These are phyloP conservation scores for Coptotermes formosanus DNA, from an alignment of 1,140 invertebrate genomes.

Conservation along the genomic window DNA sequence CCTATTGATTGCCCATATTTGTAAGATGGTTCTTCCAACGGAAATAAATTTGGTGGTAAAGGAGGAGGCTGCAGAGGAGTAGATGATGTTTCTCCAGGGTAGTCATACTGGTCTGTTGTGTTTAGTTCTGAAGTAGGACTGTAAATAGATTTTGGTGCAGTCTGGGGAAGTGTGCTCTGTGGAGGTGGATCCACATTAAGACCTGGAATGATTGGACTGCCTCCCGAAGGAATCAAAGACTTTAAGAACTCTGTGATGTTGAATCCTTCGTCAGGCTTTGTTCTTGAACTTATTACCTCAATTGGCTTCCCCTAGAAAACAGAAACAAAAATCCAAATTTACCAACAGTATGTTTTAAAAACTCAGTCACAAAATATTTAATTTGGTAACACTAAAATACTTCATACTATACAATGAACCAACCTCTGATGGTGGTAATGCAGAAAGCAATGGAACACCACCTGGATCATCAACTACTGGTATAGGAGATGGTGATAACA, in stretches of 20 bases:
- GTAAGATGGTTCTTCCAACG: slow-evolving; percentile 26
- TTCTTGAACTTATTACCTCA: slow-evolving; percentile 52
- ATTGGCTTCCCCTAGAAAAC: slow-evolving; percentile 51
- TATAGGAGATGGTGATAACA: slow-evolving; percentile 36
- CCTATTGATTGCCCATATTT: slow-evolving; percentile 21
- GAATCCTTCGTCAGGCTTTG: slow-evolving; percentile 43
- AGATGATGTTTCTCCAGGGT: slow-evolving; percentile 19
- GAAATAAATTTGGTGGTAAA: slow-evolving; percentile 30
- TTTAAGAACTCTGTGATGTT: slow-evolving; percentile 49
- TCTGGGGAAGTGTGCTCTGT: not conserved
- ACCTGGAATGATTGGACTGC: slow-evolving; percentile 27
- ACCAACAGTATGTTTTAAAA: slow-evolving; percentile 3
- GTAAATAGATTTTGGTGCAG: not conserved
- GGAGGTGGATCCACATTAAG: slow-evolving; percentile 21
- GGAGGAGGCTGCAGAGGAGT: slow-evolving; percentile 31
- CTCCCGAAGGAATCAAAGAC: slow-evolving; percentile 13
- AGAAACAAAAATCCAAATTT: slow-evolving; percentile 21
- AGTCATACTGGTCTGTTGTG: slow-evolving; percentile 23
- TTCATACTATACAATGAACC: not conserved
- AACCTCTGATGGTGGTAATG: slow-evolving; percentile 37
- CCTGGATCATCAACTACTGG: slow-evolving; percentile 36
- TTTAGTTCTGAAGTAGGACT: not conserved
- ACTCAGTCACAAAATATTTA: not conserved
- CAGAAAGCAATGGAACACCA: slow-evolving; percentile 40
- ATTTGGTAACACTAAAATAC: not conserved